Conservation (phyloP, 2,797 vertebrate genomes). For the Anomalospiza imberbis region DNA sequence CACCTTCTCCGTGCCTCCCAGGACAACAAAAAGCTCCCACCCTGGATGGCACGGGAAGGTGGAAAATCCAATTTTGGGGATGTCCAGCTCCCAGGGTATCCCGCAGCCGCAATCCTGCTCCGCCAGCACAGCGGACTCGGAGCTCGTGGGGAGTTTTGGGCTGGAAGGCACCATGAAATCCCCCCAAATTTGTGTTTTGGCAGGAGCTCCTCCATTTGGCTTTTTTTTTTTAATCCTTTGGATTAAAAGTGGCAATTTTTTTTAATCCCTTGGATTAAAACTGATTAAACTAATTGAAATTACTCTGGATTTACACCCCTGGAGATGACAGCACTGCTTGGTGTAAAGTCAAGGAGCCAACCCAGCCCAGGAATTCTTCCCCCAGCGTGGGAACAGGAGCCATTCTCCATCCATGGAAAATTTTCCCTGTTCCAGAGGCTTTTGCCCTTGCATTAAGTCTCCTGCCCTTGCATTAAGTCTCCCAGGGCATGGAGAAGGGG, state of each 20-base stretch:
- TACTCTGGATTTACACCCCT: not conserved
- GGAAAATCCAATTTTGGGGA: accelerated
- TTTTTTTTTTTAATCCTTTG: not conserved
- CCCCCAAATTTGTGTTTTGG: not conserved
- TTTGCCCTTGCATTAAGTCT: not conserved
- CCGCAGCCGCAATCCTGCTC: accelerated
- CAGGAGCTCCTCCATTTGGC: not conserved
- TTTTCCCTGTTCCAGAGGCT: not conserved
- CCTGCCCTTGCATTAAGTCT: not conserved
- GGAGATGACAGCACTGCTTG: not conserved
- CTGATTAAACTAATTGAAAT: not conserved
- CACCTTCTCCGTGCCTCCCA: accelerated
- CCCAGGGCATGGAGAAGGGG: not conserved
- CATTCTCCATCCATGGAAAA: not conserved
- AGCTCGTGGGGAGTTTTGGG: accelerated
- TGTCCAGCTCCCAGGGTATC: not conserved
- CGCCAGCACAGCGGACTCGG: accelerated
- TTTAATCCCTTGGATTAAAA: not conserved
- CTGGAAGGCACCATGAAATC: not conserved
- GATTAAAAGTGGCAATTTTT: not conserved
- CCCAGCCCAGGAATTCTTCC: not conserved
- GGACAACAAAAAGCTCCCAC: not conserved
- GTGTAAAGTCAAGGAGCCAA: not conserved
- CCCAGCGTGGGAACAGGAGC: accelerated
- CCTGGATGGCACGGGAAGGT: accelerated